These are phyloP conservation scores for Cephus spinipes DNA, from an alignment of 2,888 invertebrate species.

Conservation along the genomic window DNA sequence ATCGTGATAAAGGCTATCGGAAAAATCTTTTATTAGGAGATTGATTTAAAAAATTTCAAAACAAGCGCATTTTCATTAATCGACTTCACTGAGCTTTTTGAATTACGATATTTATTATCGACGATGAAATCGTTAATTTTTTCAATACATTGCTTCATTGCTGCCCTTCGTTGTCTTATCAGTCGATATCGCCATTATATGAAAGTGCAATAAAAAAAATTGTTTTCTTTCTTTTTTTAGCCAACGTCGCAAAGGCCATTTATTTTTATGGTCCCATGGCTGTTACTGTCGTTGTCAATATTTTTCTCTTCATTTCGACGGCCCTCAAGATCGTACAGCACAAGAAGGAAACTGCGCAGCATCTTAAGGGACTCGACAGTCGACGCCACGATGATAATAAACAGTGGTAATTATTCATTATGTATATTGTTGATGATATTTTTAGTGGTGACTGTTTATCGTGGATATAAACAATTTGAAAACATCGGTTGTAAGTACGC, in stretches of 20 bases:
- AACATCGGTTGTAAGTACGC: neutral
- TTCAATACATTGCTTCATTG: neutral
- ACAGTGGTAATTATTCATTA: constrained; percentile 67
- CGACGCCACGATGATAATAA: constrained; percentile 74
- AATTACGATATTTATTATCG: neutral
- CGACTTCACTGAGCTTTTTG: neutral
- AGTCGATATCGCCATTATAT: neutral
- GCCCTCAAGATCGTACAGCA: constrained; percentile 76
- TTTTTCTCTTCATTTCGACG: constrained; percentile 76
- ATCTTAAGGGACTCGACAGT: constrained; percentile 76
- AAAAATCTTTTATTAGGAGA: neutral
- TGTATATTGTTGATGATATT: constrained; percentile 16
- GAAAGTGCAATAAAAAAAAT: neutral
- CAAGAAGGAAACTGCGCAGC: constrained; percentile 74
- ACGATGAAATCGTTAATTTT: neutral
- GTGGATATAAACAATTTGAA: neutral
- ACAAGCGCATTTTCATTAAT: neutral
- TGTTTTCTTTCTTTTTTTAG: constrained; percentile 58
- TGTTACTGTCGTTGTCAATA: constrained; percentile 74
- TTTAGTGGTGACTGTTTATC: constrained; percentile 4
- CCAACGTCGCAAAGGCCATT: constrained; percentile 70
- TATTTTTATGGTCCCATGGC: constrained; percentile 81
- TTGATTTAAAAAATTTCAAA: neutral
- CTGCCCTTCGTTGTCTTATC: neutral
- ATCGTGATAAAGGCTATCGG: neutral